A percentile compares a stretch with the other conserved stretches of the same genome.
Evolutionary conservation across 1,140 invertebrate species (phyloP).

Genomic region (Venustaconcha ellipsiformis): DNA sequence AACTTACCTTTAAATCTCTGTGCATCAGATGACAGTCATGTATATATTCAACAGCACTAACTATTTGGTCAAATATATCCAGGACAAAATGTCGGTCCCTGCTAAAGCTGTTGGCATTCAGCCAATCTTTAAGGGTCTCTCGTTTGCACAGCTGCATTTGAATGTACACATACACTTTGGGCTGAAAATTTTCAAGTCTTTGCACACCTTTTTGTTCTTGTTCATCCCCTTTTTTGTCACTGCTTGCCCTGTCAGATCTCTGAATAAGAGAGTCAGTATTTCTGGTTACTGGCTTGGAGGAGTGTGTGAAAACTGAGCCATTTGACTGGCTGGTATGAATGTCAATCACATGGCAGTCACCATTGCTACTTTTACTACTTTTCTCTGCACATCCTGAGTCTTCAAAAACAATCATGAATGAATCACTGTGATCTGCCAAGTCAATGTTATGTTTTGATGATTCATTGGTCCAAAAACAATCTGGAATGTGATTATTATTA

Average conservation of each 20-base stretch:
- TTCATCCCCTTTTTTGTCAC: slow-evolving; percentile 12
- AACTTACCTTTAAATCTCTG: slow-evolving; percentile 87
- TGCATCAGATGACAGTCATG: slow-evolving; percentile 93
- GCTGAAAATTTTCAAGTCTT: slow-evolving; percentile 5
- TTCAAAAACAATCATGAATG: slow-evolving; percentile 74
- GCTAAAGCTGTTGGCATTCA: slow-evolving; percentile 71
- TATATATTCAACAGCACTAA: slow-evolving; percentile 94
- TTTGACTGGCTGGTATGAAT: slow-evolving; percentile 5
- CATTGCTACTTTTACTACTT: slow-evolving; percentile 39
- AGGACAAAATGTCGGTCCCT: slow-evolving; percentile 69
- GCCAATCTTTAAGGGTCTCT: slow-evolving; percentile 92
- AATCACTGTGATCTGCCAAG: slow-evolving; percentile 31
- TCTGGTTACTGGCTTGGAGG: not conserved
- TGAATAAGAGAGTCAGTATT: not conserved
- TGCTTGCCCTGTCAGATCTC: slow-evolving; percentile 6
- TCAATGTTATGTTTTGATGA: not conserved
- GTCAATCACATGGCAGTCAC: slow-evolving; percentile 21
- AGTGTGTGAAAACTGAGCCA: not conserved
- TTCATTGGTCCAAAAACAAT: not conserved
- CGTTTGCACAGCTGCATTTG: slow-evolving; percentile 96
- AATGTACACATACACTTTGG: slow-evolving; percentile 86
- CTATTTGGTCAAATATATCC: slow-evolving; percentile 91
- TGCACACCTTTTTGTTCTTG: not conserved
- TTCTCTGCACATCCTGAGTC: slow-evolving; percentile 56
- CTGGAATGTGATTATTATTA: slow-evolving; percentile 7